Base-by-base conservation (phyloP, 2,888 invertebrate species). In the Allygus modestus region DNA sequence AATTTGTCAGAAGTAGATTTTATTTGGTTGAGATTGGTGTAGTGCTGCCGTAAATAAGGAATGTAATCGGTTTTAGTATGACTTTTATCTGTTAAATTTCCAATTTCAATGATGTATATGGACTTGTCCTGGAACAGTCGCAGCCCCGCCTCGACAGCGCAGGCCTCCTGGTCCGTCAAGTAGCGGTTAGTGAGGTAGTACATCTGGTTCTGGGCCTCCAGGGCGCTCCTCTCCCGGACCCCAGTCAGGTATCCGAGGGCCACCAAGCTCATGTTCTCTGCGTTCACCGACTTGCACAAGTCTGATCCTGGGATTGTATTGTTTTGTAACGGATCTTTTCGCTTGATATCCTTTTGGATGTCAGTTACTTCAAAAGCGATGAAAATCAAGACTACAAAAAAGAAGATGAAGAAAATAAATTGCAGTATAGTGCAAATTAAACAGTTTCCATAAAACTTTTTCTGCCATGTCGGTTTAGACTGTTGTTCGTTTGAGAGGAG, bases 121-220 rank as follows among this genome's bases (percentile, higher is more conserved):
- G 82, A 28, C 46, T 84, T 85, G 28, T 84, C 85, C 0, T 83
- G 83, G 31, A 79, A 84, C 0, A 82, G 79, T 37, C 65, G 82
- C 0, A 86, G 69, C 9, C 73, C 46, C n/a, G 86, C 81, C 61
- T 86, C 86, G n/a, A 86, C 31, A 1, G 86, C 75, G 41, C 86
- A 86, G 2, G 86, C 84, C 54, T 83, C 77, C 41, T 79, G 69
- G 75, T 81, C 79, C 12, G 71, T 83, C 15, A 85, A 75, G 17
- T 43, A 54, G 23, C 77, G 31, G 23, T 65, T 69, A 4, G 81
- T 54, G 7, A 85, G 26, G 83, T 84, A 85, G 71, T 84, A 86
- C 5, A 85, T 82, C 23, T 86, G 85, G 41, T 85, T 79, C 7
- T 51, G 54, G 0, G 84, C 51, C n/a, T 86, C 83, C 37, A 75